Conservation (phyloP, 2,797 vertebrate species). For the Spinibarbus caldwelli region DNA sequence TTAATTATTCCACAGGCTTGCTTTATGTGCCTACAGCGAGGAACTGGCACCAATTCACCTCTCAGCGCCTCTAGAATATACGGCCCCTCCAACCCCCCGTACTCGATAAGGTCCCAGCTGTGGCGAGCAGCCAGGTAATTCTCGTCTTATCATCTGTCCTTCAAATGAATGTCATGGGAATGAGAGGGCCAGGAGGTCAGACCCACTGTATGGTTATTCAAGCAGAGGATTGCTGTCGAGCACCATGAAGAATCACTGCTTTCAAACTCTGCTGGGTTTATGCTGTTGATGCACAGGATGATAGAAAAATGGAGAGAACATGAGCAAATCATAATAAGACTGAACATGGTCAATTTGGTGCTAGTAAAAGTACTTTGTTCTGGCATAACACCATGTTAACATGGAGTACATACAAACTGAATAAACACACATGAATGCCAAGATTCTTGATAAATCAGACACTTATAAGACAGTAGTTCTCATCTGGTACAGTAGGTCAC, state of each 20-base stretch:
- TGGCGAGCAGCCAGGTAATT: conserved; percentile 55
- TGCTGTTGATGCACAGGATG: neutral
- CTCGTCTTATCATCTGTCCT: too few species aligned
- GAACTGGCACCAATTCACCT: too few species aligned
- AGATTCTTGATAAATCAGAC: neutral
- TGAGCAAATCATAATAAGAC: neutral
- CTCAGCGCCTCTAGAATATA: too few species aligned
- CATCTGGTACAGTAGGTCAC: neutral
- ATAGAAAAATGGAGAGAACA: neutral
- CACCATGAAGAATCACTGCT: neutral
- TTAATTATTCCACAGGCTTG: too few species aligned
- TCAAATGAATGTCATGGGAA: conserved; percentile 62
- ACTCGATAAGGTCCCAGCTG: too few species aligned
- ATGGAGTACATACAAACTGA: neutral
- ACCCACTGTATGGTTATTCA: conserved; percentile 54
- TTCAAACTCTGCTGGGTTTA: conserved; percentile 18
- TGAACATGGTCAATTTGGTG: conserved; percentile 3
- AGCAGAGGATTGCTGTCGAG: conserved; percentile 47
- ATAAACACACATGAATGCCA: neutral
- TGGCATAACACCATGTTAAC: neutral
- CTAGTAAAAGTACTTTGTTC: neutral
- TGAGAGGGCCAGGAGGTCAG: conserved; percentile 52
- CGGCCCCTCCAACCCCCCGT: too few species aligned
- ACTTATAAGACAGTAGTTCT: neutral
- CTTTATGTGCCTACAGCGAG: too few species aligned